Percentiles rank a stretch among this genome's conserved stretches.
phyloP scores from a whole-genome alignment of 2,888 invertebrate genomes.

The Sesamia inferens region DNA sequence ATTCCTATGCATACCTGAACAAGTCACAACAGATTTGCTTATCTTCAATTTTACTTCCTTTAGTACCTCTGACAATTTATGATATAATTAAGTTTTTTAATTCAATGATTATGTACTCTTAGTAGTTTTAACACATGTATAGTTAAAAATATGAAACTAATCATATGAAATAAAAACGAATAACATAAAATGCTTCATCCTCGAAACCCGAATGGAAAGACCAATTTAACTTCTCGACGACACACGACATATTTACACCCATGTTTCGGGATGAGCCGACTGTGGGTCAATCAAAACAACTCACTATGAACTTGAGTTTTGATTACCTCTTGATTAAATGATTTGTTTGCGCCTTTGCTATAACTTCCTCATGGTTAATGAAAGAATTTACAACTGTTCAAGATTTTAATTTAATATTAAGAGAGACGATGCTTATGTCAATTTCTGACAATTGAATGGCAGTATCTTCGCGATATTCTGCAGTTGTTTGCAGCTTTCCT shows the following conservation, averaged over 20 bases:
- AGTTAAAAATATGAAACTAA: no score
- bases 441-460: neutral
- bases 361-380: neutral
- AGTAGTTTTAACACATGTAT: neutral
- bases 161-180: no score
- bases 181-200: neutral
- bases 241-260: neutral
- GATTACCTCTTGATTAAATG: slow-evolving; percentile 7
- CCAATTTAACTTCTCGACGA: neutral
- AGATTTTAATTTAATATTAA: neutral
- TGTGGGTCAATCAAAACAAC: neutral
- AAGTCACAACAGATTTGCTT: slow-evolving; percentile 13
- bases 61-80: neutral
- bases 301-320: neutral
- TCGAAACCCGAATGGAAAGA: neutral
- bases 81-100: neutral
- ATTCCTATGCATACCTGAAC: slow-evolving; percentile 28
- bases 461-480: neutral
- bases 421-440: neutral
- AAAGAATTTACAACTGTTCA: neutral
- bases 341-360: neutral
- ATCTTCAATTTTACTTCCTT: slow-evolving; percentile 35
- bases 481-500: neutral
- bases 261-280: neutral
- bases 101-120: neutral